Percentiles rank a stretch among this genome's conserved stretches.
These are phyloP conservation scores for Stenodema calcarata DNA, from an alignment of 2,888 invertebrate genomes.

Conservation along the genomic window DNA sequence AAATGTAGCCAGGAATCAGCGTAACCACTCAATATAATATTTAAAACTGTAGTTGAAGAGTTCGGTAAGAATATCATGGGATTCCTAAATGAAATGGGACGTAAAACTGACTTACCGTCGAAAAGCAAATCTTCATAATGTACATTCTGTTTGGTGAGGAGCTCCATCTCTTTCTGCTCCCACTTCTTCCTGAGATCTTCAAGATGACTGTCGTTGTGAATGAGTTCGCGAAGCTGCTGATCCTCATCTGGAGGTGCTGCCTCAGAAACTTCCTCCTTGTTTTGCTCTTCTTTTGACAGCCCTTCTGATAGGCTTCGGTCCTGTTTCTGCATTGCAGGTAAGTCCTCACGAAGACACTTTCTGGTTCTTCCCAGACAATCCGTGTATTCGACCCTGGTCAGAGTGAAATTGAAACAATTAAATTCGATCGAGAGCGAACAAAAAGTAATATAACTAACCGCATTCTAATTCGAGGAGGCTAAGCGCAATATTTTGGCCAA, in stretches of 20 bases:
- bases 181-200: constrained; percentile 82
- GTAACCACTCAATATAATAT: too few relatives aligned
- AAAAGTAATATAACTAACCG: too few relatives aligned
- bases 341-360: constrained; percentile 80
- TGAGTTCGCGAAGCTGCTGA: constrained; percentile 59
- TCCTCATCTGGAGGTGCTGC: constrained; percentile 49
- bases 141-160: constrained; percentile 75
- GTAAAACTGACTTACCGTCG: constrained; percentile 69
- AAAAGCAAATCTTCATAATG: constrained; percentile 93
- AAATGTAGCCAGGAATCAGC: too few relatives aligned
- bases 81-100: not conserved
- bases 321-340: constrained; percentile 71
- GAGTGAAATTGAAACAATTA: too few relatives aligned
- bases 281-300: constrained; percentile 24
- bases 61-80: not conserved
- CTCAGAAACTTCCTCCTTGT: constrained; percentile 48
- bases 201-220: constrained; percentile 67
- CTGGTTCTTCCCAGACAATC: constrained; percentile 89
- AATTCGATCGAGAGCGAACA: too few relatives aligned
- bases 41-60: too few relatives aligned
- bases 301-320: constrained; percentile 63
- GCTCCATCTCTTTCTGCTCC: constrained; percentile 82
- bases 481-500: too few relatives aligned
- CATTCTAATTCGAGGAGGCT: too few relatives aligned
- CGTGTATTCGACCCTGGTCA: constrained; percentile 80